These are phyloP conservation scores for Echiichthys vipera DNA, from an alignment of 2,797 vertebrate genomes.

Conservation along the genomic window DNA sequence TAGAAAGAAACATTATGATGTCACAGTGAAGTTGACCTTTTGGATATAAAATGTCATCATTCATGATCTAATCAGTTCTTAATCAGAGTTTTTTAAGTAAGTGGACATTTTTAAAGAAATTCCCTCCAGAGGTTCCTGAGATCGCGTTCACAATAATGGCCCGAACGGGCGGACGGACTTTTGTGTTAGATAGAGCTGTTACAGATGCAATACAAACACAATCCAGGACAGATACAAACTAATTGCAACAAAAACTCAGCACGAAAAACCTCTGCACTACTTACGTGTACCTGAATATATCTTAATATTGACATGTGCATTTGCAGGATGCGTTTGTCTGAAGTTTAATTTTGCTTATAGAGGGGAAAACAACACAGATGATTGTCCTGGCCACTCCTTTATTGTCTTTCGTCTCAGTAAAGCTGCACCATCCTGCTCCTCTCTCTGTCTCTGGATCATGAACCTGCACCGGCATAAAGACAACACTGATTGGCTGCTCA, in stretches of 20 bases:
- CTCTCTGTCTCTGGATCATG: conserved; percentile 11
- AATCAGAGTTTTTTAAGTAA: too few species aligned
- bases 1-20: too few species aligned
- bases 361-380: conserved; percentile 1
- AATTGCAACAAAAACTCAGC: too few species aligned
- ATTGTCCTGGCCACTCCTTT: conserved; percentile 22
- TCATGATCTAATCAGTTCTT: too few species aligned
- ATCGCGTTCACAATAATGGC: too few species aligned
- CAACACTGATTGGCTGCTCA: conserved; percentile 67
- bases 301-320: neutral
- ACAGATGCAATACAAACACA: conserved; percentile 10
- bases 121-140: too few species aligned
- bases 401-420: conserved; percentile 52
- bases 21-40: too few species aligned
- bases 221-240: conserved; percentile 6
- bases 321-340: conserved; percentile 33
- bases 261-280: neutral
- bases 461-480: conserved; percentile 65
- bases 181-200: neutral
- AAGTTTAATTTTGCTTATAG: conserved; percentile 19
- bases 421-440: conserved; percentile 45
- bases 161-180: too few species aligned
- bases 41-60: too few species aligned
- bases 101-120: too few species aligned
- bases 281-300: neutral